Evolutionary conservation across 2,888 invertebrate species (phyloP), one percentile per base, ranked within the genome.

Genomic region (Leucoptera coffeella): DNA sequence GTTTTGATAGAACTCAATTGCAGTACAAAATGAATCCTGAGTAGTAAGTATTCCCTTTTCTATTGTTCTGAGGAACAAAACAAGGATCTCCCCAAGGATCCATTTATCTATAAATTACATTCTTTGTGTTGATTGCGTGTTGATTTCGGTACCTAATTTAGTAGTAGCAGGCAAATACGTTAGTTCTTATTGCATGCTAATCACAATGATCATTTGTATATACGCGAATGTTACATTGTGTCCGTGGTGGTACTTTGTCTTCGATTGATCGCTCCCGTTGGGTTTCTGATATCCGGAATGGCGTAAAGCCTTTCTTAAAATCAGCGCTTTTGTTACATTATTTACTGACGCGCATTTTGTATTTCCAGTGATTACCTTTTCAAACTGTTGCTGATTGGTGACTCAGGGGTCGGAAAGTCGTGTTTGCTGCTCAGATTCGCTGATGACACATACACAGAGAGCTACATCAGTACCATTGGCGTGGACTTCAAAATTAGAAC

Each of bases 401-500:
- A 97, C 62, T 95, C 96, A 31, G 96, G 96, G 38, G 97, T 97
- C 47, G 97, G 97, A 54, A 97, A 97, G 67, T 96, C 95, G 31
- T 97, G 96, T 75, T 80, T 97, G 39, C 74, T 97, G 42, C 78
- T 96, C 41, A 80, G 89, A 67, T 96, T 96, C 72, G 94, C 95
- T 77, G 99, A 99, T 75, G 99, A 99, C 69, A 97, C 97, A 39
- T 99, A 97, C 73, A 99, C 97, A 62, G 99, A 99, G 72, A 96
- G 96, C 69, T 99, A 99, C 75, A 99, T 99, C 73, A 97, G 97
- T 71, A 99, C 99, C 45, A 99, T 99, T 71, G 99, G 99, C 47
- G 99, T 99, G 47, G 99, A 99, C 73, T 99, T 99, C 77, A 99
- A 99, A 91, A 97, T 99, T 72, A 83, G 97, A 69, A 99, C 97